Percentiles rank a stretch among this genome's conserved stretches.
These are phyloP conservation scores for Capitella teleta DNA, from an alignment of 1,140 invertebrate species.

Conservation along the genomic window DNA sequence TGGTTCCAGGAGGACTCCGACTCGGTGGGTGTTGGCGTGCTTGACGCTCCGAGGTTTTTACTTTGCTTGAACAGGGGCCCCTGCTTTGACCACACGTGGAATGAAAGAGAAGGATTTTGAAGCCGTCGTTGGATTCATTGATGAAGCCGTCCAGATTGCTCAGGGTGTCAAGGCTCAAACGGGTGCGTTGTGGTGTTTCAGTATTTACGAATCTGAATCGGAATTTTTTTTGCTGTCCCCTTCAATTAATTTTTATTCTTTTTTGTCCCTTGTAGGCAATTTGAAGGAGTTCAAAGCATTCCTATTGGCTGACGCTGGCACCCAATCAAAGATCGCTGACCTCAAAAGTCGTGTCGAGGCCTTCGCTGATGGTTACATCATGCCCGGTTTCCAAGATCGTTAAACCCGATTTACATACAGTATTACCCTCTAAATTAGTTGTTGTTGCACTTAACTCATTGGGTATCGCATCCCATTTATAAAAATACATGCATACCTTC, in stretches of 20 bases:
- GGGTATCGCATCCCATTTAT: too few species aligned
- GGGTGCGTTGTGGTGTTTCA: conserved; percentile 20
- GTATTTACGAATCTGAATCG: not conserved
- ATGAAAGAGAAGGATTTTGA: conserved; percentile 76
- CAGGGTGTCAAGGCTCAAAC: conserved; percentile 25
- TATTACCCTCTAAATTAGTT: too few species aligned
- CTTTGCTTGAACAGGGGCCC: conserved; percentile 49
- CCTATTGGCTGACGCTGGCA: conserved; percentile 49
- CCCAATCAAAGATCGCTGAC: conserved; percentile 51
- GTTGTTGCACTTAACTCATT: too few species aligned
- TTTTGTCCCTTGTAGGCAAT: conserved; percentile 8
- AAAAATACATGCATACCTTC: too few species aligned
- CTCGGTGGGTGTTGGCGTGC: conserved; percentile 19
- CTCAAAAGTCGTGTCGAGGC: conserved; percentile 59
- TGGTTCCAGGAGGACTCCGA: conserved; percentile 70
- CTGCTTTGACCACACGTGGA: conserved; percentile 87
- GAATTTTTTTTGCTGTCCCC: not conserved
- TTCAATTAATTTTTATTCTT: not conserved
- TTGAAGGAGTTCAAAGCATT: conserved; percentile 67
- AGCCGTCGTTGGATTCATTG: conserved; percentile 74
- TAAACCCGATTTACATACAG: too few species aligned
- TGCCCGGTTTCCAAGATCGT: conserved; percentile 55
- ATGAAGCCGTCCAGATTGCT: conserved; percentile 49
- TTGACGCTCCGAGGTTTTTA: not conserved
- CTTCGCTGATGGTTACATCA: conserved; percentile 63